Evolutionary conservation across 2,113 vertebrate genomes (phyloP).

Genomic region (Python bivittatus): DNA sequence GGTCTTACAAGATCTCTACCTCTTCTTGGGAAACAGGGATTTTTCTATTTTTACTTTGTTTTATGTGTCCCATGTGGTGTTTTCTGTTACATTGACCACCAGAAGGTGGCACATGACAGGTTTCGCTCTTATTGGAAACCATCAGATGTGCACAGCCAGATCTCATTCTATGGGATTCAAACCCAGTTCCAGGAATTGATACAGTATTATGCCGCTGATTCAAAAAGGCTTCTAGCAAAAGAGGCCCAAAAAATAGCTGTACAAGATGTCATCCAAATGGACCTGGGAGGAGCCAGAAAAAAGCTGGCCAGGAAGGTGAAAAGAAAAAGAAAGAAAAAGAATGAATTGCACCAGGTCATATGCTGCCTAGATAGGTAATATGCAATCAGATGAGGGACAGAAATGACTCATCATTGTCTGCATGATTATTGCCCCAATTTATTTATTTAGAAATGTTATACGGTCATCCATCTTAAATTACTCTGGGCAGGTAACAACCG

Average conservation of each 20-base stretch:
- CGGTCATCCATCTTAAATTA: neutral
- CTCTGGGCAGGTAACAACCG: neutral
- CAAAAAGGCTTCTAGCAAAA: neutral
- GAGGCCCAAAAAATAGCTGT: neutral
- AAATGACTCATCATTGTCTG: neutral
- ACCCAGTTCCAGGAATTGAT: neutral
- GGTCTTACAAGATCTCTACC: neutral
- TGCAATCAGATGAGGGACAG: neutral
- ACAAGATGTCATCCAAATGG: neutral
- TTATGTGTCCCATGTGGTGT: neutral
- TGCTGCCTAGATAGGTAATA: neutral
- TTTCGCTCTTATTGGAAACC: neutral
- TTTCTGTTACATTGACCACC: neutral
- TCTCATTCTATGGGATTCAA: neutral
- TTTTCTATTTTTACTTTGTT: neutral
- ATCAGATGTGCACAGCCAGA: neutral
- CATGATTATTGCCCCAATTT: neutral
- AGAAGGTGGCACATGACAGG: neutral
- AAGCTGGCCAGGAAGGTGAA: neutral
- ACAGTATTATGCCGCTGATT: neutral
- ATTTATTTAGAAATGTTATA: neutral
- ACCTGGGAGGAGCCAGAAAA: neutral
- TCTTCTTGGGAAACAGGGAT: neutral
- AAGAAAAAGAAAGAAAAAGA: no score
- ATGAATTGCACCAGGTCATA: neutral